Percentiles rank a stretch among this genome's conserved stretches.
Conservation (phyloP, 2,888 invertebrate genomes). For the Agrotis segetum region DNA sequence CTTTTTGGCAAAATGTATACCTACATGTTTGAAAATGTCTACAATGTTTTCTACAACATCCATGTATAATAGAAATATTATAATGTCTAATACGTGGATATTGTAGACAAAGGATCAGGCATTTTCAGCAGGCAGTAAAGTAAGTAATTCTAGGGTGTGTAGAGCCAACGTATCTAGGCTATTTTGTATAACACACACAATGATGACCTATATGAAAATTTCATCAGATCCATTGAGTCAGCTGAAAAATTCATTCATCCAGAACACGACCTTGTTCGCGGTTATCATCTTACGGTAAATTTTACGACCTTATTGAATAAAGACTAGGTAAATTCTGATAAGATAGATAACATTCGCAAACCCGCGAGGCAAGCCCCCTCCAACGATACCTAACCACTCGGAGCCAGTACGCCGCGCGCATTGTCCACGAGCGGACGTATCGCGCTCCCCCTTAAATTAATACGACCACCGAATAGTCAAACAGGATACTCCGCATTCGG, state of each 20-base stretch:
- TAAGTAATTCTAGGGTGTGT: not conserved
- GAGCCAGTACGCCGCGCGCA: conserved; percentile 66
- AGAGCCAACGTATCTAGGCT: not conserved
- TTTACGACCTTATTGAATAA: conserved; percentile 71
- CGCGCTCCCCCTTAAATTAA: conserved; percentile 39
- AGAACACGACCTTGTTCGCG: conserved; percentile 64
- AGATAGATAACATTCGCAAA: conserved; percentile 71
- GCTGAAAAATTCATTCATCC: conserved; percentile 52
- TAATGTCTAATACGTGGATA: no score
- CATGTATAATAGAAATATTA: no score
- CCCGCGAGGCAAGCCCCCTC: conserved; percentile 61
- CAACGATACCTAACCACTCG: conserved; percentile 34
- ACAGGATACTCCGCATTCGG: conserved; percentile 66
- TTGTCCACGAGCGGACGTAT: conserved; percentile 56
- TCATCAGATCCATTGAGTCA: conserved; percentile 8
- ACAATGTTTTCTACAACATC: no score
- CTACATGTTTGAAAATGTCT: not conserved
- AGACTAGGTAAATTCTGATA: conserved; percentile 75
- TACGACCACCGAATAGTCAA: conserved; percentile 62
- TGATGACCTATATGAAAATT: not conserved
- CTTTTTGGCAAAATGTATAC: not conserved
- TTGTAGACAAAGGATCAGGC: not conserved
- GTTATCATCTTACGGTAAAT: conserved; percentile 71
- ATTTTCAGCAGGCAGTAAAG: not conserved
- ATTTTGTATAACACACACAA: conserved; percentile 1